Percentiles rank a stretch among this genome's conserved stretches.
Evolutionary conservation across 2,797 vertebrate species (phyloP).

Genomic region (Neosalanx taihuensis): DNA sequence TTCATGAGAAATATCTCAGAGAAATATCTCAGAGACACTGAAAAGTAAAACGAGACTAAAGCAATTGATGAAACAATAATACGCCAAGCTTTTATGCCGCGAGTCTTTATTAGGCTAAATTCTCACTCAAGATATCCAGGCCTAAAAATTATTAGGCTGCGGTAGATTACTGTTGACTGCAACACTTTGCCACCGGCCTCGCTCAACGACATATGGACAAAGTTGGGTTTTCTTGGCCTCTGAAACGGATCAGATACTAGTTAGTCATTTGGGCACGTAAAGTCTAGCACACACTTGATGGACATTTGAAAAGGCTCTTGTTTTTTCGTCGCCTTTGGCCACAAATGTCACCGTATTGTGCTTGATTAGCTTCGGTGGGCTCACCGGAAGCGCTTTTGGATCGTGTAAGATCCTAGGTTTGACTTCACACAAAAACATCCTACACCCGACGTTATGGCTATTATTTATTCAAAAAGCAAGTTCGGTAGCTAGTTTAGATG

Average conservation of each 20-base stretch:
- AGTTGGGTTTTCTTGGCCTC: slow-evolving; percentile 45
- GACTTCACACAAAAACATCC: slow-evolving; percentile 50
- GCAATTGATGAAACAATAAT: too few species aligned
- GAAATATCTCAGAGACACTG: too few species aligned
- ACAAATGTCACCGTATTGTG: slow-evolving; percentile 65
- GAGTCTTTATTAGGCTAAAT: too few species aligned
- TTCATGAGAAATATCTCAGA: too few species aligned
- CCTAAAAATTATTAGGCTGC: too few species aligned
- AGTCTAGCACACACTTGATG: slow-evolving; percentile 55
- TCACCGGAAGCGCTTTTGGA: slow-evolving; percentile 62
- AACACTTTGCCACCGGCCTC: not conserved
- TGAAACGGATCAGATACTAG: slow-evolving; percentile 53
- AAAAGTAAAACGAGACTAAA: too few species aligned
- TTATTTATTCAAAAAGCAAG: slow-evolving; percentile 25
- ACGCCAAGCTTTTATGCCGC: too few species aligned
- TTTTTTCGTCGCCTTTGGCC: slow-evolving; percentile 59
- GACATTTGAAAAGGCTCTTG: slow-evolving; percentile 61
- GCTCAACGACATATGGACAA: not conserved
- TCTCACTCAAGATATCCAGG: too few species aligned
- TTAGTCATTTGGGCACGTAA: slow-evolving; percentile 62
- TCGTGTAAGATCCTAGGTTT: slow-evolving; percentile 45
- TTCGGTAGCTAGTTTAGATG: too few species aligned
- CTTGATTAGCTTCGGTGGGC: slow-evolving; percentile 59
- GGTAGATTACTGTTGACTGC: too few species aligned
- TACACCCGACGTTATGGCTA: slow-evolving; percentile 48